Evolutionary conservation across 64 coral and sea anemone genomes (phyloP).

Genomic region (Stichodactyla mertensii): DNA sequence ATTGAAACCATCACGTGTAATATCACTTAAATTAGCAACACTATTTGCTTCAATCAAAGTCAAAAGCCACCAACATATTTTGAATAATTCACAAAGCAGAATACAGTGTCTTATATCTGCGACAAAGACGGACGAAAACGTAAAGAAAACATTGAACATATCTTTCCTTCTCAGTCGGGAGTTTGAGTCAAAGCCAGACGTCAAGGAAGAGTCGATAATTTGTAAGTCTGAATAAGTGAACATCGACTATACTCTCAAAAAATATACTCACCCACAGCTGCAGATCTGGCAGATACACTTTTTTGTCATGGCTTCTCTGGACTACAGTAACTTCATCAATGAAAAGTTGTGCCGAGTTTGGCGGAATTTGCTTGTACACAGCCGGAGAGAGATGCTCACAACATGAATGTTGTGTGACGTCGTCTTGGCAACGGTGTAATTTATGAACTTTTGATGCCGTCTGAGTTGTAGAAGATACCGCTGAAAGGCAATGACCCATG

Average conservation of each 20-base stretch:
- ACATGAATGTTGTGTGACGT: conserved; percentile 31
- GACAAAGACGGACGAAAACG: neutral
- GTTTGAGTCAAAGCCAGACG: neutral
- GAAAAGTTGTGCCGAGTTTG: neutral
- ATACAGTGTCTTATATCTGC: neutral
- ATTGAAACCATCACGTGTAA: conserved; percentile 18
- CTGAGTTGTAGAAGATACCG: neutral
- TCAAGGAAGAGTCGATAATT: neutral
- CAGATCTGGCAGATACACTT: conserved; percentile 98
- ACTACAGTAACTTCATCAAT: neutral
- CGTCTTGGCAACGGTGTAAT: conserved; percentile 18
- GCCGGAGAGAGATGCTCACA: conserved; percentile 10
- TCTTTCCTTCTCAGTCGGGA: neutral
- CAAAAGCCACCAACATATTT: conserved; percentile 4
- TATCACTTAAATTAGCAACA: conserved; percentile 15
- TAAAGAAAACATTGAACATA: neutral
- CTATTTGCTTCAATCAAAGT: conserved; percentile 23
- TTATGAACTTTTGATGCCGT: neutral
- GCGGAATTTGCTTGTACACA: conserved; percentile 13
- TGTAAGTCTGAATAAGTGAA: neutral
- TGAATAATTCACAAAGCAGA: neutral
- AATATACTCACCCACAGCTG: conserved; percentile 84
- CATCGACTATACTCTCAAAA: neutral
- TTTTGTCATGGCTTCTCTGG: conserved; percentile 51
- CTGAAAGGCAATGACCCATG: neutral